Base-by-base conservation (phyloP, 2,113 vertebrate species). In the Apodemus speciosus region DNA sequence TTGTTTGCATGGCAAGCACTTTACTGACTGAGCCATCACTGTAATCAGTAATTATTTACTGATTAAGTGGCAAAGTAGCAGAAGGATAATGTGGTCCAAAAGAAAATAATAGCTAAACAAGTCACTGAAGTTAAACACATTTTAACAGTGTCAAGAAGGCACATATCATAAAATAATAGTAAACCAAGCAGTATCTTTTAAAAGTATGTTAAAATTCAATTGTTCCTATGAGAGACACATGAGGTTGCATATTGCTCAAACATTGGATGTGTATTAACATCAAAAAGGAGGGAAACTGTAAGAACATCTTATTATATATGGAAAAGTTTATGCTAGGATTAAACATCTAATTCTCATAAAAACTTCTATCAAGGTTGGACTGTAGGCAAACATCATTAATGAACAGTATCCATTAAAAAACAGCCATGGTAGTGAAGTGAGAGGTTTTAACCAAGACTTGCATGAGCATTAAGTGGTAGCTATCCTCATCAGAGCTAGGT, bases 31-130 rank as follows among this genome's bases (percentile, higher is more conserved):
- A 46, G 15, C 27, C 60, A 14, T 49, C 60, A 46, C 30, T 64
- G 40, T 46, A 84, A 30, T 16, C 60, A 15, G 5, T 15, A n/a
- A n/a, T n/a, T n/a, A 16, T 30, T 83, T 62, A 46, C 16, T 53
- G n/a, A 84, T 79, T 91, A 93, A 95, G n/a, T 21, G 15, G 30
- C 85, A 40, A 89, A 94, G 38, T 11, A 40, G 21, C 35, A 46
- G 46, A 77, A 93, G 56, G 38, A 3, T 79, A 35, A 64, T 49
- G 83, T 30, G 35, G 15, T 27, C 49, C 9, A 58, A 9, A 66
- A 58, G 40, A 68, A 85, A 93, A 88, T 20, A 62, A 13, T 20
- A 25, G 0, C 69, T 86, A 62, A 62, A 62, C 38, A 86, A 9
- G 9, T 56, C 40, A 6, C 5, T 49, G 38, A 85, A 80, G 56